Base-by-base conservation (phyloP, 1,140 invertebrate species). In the Macrobrachium rosenbergii region DNA sequence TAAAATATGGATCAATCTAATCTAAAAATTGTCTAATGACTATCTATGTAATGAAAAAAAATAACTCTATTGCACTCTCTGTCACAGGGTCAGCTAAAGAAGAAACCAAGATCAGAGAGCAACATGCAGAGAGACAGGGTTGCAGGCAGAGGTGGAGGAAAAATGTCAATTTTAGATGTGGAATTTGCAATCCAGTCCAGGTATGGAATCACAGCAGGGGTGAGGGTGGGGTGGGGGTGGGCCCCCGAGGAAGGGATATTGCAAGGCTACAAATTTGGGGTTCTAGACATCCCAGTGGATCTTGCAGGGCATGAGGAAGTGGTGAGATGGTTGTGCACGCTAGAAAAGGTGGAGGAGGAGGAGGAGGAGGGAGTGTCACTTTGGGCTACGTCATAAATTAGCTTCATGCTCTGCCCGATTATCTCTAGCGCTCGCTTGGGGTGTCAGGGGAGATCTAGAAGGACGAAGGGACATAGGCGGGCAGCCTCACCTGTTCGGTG, bases 351-450 rank as follows among this genome's bases (percentile, higher is more conserved):
- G 52, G 52, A 52, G 12, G 52, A 52, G 52, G 52, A 10, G 52
- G 28, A 37, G 28, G 52, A 52, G 12, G 52, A 52, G 73, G 73
- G 23, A 45, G 58, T 45, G 37, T 73, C 64, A 64, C 62, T 62
- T 72, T 62, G 76, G 84, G 84, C 84, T 59, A 72, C 43, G 59
- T 79, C 67, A 79, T 73, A 87, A 21, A 28, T 87, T 69, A 87
- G 84, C 67, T 87, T 87, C 84, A 87, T 87, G 84, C 84, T 87
- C 43, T 69, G 64, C 78, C 84, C 84, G 62, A 72, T 80, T 59
- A 69, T 59, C 67, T 87, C 67, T 80, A 62, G 82, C 45, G 10
- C 72, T 73, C 16, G 76, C n/a, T 37, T 16, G 28, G 28, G 82
- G 73, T 63, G 72, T 63, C 73, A 75, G 69, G 82, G 73, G 60